Conservation (phyloP, 2,113 vertebrate genomes). For the Melierax canorus region DNA sequence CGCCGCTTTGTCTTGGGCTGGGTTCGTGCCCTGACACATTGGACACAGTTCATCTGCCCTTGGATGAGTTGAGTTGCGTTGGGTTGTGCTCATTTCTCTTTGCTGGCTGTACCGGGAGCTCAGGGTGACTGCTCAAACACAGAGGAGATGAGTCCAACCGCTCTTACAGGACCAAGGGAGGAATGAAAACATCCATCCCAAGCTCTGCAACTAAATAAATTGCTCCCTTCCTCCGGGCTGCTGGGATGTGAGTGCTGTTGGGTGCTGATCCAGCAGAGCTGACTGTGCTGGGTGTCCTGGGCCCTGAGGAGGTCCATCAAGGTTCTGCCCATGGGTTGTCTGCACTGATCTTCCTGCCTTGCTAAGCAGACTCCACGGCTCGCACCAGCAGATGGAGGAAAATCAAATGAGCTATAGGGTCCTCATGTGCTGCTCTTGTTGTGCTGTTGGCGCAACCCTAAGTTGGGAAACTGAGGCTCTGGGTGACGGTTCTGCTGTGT, state of each 20-base stretch:
- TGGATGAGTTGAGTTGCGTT: neutral
- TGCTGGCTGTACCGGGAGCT: neutral
- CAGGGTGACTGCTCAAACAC: neutral
- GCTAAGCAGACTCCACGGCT: neutral
- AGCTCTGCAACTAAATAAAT: neutral
- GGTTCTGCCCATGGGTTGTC: neutral
- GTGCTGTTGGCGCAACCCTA: neutral
- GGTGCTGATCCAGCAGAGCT: neutral
- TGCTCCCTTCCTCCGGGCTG: neutral
- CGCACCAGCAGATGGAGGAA: neutral
- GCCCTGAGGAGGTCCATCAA: neutral
- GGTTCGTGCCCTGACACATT: neutral
- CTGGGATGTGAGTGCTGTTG: neutral
- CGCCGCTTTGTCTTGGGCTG: fast-evolving
- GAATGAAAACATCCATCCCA: neutral
- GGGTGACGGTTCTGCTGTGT: fast-evolving
- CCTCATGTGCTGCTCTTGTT: neutral
- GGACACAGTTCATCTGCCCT: neutral
- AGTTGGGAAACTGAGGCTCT: neutral
- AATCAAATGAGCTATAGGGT: neutral
- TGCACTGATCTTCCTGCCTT: neutral
- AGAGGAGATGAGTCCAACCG: neutral
- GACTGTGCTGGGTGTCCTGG: neutral
- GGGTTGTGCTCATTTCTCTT: neutral
- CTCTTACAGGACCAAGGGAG: neutral